Conservation (phyloP, 2,888 invertebrate genomes). For the Lasioglossum malachurum region DNA sequence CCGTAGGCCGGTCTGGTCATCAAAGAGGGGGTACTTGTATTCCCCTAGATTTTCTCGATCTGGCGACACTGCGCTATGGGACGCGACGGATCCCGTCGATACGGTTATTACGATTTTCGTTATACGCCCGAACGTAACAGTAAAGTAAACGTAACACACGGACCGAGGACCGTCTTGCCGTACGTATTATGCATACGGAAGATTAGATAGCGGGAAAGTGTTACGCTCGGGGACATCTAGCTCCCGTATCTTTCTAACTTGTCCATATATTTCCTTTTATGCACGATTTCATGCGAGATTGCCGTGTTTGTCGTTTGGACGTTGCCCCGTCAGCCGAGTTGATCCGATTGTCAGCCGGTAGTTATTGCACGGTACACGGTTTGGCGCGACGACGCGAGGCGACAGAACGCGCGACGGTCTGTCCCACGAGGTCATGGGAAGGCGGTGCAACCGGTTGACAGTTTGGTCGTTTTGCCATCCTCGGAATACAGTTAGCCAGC, state of each 20-base stretch:
- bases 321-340: not conserved
- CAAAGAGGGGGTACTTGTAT: too few relatives aligned
- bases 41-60: too few relatives aligned
- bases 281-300: not conserved
- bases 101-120: not conserved
- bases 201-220: not conserved
- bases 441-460: conserved; percentile 6
- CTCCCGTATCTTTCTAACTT: not conserved
- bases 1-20: too few relatives aligned
- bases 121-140: not conserved
- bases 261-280: not conserved
- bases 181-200: not conserved
- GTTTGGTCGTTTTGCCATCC: conserved; percentile 25
- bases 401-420: too few relatives aligned
- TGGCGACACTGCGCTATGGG: too few relatives aligned
- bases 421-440: conserved; percentile 39
- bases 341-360: not conserved
- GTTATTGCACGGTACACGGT: not conserved
- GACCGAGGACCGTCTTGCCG: not conserved
- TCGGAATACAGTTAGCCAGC: conserved; percentile 34
- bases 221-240: not conserved
- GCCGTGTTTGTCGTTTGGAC: too few relatives aligned
- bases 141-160: not conserved
- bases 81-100: too few relatives aligned
- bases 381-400: not conserved